Evolutionary conservation across 1,140 invertebrate genomes (phyloP).

Genomic region (Heliconius hewitsoni): DNA sequence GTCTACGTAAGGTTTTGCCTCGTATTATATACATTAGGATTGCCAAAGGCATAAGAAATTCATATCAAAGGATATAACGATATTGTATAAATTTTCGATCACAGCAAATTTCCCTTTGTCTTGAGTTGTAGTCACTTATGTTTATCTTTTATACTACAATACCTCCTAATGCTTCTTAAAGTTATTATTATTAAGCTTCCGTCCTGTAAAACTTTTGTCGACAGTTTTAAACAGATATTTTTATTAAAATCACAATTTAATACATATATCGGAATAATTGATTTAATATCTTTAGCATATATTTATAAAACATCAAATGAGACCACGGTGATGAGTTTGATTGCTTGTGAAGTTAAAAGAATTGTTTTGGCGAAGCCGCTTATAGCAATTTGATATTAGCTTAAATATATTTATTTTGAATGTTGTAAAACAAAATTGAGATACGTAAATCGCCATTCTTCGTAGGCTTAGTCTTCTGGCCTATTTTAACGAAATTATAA

Average conservation of each 20-base stretch:
- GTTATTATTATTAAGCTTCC: conserved; percentile 54
- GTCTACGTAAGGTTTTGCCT: conserved; percentile 28
- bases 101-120: conserved; percentile 10
- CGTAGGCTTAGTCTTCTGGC: not conserved
- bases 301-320: conserved; percentile 12
- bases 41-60: conserved; percentile 38
- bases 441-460: conserved; percentile 31
- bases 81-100: conserved; percentile 24
- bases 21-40: conserved; percentile 28
- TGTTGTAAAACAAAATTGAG: not conserved
- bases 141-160: conserved; percentile 21
- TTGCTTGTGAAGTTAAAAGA: not conserved
- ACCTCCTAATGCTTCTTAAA: conserved; percentile 30
- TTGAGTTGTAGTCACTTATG: conserved; percentile 18
- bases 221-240: conserved; percentile 28
- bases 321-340: conserved; percentile 7
- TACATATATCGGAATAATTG: not conserved
- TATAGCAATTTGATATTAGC: not conserved
- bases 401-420: not conserved
- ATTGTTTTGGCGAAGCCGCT: conserved; percentile 16
- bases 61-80: conserved; percentile 34
- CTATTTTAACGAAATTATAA: not conserved
- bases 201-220: conserved; percentile 54
- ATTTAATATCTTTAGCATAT: conserved; percentile 9
- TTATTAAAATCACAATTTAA: conserved; percentile 16